A percentile compares a stretch with the other conserved stretches of the same genome.
These are phyloP conservation scores for Ceratina australensis DNA, from an alignment of 1,140 invertebrate genomes.

Conservation along the genomic window DNA sequence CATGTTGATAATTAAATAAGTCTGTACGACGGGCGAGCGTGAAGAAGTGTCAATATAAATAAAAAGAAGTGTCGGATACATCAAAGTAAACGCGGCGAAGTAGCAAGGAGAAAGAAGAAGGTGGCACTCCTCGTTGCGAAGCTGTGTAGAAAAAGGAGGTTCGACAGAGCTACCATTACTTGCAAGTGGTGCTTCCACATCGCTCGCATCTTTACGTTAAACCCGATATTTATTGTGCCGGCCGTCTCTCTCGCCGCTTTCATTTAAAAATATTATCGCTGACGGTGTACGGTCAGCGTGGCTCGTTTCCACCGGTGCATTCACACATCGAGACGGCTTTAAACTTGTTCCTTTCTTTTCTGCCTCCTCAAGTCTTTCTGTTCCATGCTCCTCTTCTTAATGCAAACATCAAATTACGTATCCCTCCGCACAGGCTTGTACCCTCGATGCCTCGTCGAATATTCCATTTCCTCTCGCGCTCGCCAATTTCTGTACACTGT, in stretches of 20 bases:
- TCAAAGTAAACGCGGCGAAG: slow-evolving; percentile 32
- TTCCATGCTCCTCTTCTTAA: background rate
- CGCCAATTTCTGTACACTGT: too few species aligned
- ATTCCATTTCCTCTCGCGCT: too few species aligned
- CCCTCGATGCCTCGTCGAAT: background rate
- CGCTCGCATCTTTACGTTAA: slow-evolving; percentile 64
- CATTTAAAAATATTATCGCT: slow-evolving; percentile 73
- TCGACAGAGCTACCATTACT: slow-evolving; percentile 65
- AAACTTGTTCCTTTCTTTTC: slow-evolving; percentile 12
- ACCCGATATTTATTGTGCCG: slow-evolving; percentile 70
- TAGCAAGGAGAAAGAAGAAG: slow-evolving; percentile 60
- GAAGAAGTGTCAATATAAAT: slow-evolving; percentile 5
- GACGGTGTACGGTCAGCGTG: slow-evolving; percentile 48
- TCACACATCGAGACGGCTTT: slow-evolving; percentile 14
- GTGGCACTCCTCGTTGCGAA: slow-evolving; percentile 20
- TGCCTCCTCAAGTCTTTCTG: background rate
- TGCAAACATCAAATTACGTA: background rate
- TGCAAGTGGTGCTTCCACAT: slow-evolving; percentile 69
- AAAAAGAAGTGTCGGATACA: slow-evolving; percentile 7
- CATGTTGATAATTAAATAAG: too few species aligned
- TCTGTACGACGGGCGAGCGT: too few species aligned
- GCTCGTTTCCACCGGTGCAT: slow-evolving; percentile 55
- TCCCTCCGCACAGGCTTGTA: background rate
- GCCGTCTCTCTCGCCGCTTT: slow-evolving; percentile 51
- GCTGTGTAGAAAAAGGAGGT: slow-evolving; percentile 12